Percentiles rank a stretch among this genome's conserved stretches.
phyloP scores from a whole-genome alignment of 2,888 invertebrate genomes.

The Gari tellinella region DNA sequence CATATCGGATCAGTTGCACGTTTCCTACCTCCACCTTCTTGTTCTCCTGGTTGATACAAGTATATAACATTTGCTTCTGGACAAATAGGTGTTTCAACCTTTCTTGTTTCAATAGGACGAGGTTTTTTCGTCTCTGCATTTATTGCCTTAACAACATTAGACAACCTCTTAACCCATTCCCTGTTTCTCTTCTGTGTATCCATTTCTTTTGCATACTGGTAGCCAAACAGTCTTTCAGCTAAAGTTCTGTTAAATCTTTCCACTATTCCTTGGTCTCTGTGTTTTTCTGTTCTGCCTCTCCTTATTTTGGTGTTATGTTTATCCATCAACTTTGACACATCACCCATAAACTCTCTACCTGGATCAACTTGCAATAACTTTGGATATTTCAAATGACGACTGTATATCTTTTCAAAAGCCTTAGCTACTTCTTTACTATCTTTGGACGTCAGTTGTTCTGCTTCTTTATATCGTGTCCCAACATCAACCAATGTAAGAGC shows the following conservation, averaged over 20 bases:
- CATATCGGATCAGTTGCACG: no score
- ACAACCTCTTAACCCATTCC: slow-evolving; percentile 45
- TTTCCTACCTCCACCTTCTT: no score
- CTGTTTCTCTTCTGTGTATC: no score
- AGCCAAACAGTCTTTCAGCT: no score
- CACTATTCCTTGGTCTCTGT: slow-evolving; percentile 51
- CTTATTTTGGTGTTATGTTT: slow-evolving; percentile 43
- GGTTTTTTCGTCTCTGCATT: slow-evolving; percentile 43
- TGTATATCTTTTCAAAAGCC: slow-evolving; percentile 52
- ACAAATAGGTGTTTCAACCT: slow-evolving; percentile 22
- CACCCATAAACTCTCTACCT: slow-evolving; percentile 52
- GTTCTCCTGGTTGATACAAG: no score
- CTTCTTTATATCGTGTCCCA: slow-evolving; percentile 52
- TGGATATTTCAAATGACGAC: slow-evolving; percentile 37
- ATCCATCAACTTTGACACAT: slow-evolving; percentile 35
- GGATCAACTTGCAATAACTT: no score
- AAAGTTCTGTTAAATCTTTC: slow-evolving; percentile 54
- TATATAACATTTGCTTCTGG: slow-evolving; percentile 33
- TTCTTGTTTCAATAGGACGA: no score
- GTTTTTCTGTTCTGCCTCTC: slow-evolving; percentile 40
- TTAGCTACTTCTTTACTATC: slow-evolving; percentile 44
- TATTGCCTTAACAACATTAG: slow-evolving; percentile 41
- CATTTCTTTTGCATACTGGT: no score
- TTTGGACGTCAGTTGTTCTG: slow-evolving; percentile 55
- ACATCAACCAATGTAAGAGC: slow-evolving; percentile 61